Base-by-base conservation (phyloP, 2,888 invertebrate species). In the Orthosia cruda region DNA sequence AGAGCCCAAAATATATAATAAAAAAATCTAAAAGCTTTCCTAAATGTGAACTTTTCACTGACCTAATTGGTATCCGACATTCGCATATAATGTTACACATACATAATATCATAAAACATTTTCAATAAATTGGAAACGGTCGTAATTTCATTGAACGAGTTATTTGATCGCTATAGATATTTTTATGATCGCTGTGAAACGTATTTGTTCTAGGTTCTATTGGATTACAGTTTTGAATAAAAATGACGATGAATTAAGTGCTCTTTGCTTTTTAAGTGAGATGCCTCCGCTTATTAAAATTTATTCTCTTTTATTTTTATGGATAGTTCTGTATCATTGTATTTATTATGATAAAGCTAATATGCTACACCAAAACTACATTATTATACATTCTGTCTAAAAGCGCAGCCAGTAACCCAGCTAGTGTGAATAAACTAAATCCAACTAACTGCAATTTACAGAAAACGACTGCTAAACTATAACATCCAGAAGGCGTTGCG, bases 181-280 rank as follows among this genome's bases (percentile, higher is more conserved):
- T n/a, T n/a, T n/a, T 50, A 47, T 45, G 47, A 57, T 66, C 54
- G 20, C 16, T 54, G 18, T 32, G 13, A 64, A 69, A 58, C 45
- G 45, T 50, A 54, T 74, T 70, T 58, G 16, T 54, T 65, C 5
- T 45, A n/a, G 32, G 40, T 68, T 65, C 18, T 65, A 32, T 69
- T 49, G 50, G 18, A 69, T 65, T 49, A 69, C 49, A 0, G 40
- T 57, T 73, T 32, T n/a, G 20, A 47, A 74, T 12, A 49, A 65
- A 64, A 61, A 57, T 49, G 11, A 15, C 40, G 55, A 50, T 59
- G 16, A 58, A 54, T 59, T 3, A 69, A 50, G 16, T 15, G 20
- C 18, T 68, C 2, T 47, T 23, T 66, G 13, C n/a, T 0, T 63
- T 57, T 26, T 16, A 45, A 32, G 40, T 45, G 13, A 20, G 26